Evolutionary conservation across 2,888 invertebrate genomes (phyloP), one percentile per base, ranked within the genome.

Genomic region (Epistrophe eligans): DNA sequence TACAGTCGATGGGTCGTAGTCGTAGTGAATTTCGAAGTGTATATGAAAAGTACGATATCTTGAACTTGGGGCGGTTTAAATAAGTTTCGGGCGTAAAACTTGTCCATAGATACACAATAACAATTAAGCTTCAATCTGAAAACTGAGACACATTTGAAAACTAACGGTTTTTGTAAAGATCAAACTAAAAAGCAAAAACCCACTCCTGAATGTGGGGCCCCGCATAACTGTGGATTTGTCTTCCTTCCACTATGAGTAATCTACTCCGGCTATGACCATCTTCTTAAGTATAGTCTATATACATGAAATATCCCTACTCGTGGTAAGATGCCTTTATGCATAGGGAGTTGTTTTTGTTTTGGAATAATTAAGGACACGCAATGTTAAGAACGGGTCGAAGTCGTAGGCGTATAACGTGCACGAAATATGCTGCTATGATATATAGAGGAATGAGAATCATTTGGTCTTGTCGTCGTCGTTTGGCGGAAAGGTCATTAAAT

Each of bases 321-420:
- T 79, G 19, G 24, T n/a, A 55, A 60, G 32, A 2, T 24, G 24
- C 15, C 45, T 62, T 60, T 45, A n/a, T 24, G 57, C 35, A 71
- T 67, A 45, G 67, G 32, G 52, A 35, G 62, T 43, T 64, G 55
- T 60, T 28, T 70, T 72, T 82, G 57, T 64, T 62, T 32, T 28
- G 74, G 79, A 79, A 83, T 79, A 87, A 87, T 87, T 87, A 83
- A 83, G 64, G 64, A 74, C 87, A 87, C 87, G 87, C 87, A 83
- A 87, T 57, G 58, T 72, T 52, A 52, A 60, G 50, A 76, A 66
- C 58, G 52, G 70, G 76, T 35, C 67, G 72, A 71, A 35, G 62
- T 43, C 64, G 79, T 66, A 83, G 82, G 79, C 74, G 79, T 79
- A 32, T 32, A 57, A 64, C 74, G 40, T 74, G 74, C 70, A 79